A percentile compares a stretch with the other conserved stretches of the same genome.
phyloP scores from a whole-genome alignment of 2,888 invertebrate genomes.

The Apamea anceps region DNA sequence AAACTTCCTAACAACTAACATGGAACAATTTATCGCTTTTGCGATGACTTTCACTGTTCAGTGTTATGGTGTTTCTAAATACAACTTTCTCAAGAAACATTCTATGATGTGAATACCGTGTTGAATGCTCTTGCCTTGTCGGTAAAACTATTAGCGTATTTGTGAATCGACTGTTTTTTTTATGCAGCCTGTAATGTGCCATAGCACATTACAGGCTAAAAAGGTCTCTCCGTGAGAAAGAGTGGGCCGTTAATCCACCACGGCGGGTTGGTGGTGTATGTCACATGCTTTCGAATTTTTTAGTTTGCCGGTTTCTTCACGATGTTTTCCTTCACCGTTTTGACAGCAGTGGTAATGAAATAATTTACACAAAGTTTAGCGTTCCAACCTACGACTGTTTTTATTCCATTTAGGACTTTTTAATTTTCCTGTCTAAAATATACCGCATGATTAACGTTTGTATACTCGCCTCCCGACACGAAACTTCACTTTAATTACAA shows the following conservation, averaged over 20 bases:
- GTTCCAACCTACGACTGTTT: no score
- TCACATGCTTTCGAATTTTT: background rate
- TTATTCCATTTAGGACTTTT: background rate
- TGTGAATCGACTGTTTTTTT: background rate
- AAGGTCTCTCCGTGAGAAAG: background rate
- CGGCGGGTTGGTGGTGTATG: background rate
- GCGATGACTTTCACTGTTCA: slow-evolving; percentile 67
- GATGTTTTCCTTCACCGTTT: background rate
- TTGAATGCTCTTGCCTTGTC: slow-evolving; percentile 40
- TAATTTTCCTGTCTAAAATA: background rate
- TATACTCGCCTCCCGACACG: background rate
- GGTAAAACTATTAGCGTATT: slow-evolving; percentile 25
- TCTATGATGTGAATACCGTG: slow-evolving; percentile 60
- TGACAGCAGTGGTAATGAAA: background rate
- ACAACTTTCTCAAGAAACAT: slow-evolving; percentile 67
- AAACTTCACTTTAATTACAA: slow-evolving; percentile 35
- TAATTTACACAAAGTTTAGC: background rate
- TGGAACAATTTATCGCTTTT: slow-evolving; percentile 64
- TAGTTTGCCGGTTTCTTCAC: background rate
- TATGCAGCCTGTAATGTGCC: background rate
- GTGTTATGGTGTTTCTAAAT: slow-evolving; percentile 63
- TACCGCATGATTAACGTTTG: slow-evolving; percentile 3
- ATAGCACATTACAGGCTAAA: no score
- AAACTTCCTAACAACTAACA: slow-evolving; percentile 50
- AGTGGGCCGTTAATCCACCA: background rate